Conservation (phyloP, 2,888 invertebrate species). For the Athalia cordata region DNA sequence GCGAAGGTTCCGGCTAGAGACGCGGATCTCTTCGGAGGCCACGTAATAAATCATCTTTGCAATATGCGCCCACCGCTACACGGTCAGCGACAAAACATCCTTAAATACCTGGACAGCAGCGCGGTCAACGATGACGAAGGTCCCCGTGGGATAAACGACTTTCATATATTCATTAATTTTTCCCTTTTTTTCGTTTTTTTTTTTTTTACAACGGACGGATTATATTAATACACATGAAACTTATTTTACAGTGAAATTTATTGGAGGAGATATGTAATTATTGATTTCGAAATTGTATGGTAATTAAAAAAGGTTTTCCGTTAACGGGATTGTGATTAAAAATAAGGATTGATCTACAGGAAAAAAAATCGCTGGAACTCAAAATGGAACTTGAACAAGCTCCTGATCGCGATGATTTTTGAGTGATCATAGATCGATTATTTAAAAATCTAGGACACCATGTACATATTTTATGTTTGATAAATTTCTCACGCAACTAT, state of each 20-base stretch:
- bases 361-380: neutral
- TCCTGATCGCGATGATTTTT: neutral
- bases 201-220: no score
- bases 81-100: constrained; percentile 50
- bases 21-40: constrained; percentile 22
- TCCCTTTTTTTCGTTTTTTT: no score
- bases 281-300: no score
- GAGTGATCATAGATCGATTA: neutral
- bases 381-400: neutral
- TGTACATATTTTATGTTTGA: constrained; percentile 8
- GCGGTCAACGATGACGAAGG: constrained; percentile 33
- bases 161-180: neutral
- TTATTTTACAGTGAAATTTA: no score
- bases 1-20: neutral
- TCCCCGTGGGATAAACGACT: constrained; percentile 14
- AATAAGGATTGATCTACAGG: no score
- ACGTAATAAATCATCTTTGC: constrained; percentile 55
- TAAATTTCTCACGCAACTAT: constrained; percentile 38
- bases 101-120: constrained; percentile 53
- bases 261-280: no score
- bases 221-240: no score
- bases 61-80: constrained; percentile 50
- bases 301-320: no score
- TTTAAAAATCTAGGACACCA: no score
- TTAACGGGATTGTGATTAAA: no score